Base-by-base conservation (phyloP, 2,113 vertebrate species). In the Tragelaphus strepsiceros region DNA sequence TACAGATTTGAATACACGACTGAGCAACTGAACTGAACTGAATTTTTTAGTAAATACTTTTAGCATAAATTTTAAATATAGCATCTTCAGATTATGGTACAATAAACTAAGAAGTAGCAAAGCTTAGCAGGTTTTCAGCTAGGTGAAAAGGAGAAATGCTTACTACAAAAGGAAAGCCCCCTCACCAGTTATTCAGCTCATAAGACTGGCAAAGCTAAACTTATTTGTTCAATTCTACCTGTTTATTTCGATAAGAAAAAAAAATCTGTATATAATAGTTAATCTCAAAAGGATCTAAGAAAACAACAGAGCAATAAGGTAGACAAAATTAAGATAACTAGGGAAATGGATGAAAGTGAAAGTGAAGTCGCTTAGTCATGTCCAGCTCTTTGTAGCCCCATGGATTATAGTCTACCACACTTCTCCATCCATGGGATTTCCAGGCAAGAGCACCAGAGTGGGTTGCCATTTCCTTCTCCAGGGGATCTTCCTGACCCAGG, bases 271-370 rank as follows among this genome's bases (percentile, higher is more conserved):
- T 64, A 30, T 54, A 56, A 61, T 74, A 15, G 11, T 81, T 92
- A 81, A 62, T 59, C 51, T 83, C 49, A 93, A 81, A 95, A 96
- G 22, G 19, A 83, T 81, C 56, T 54, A 53, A 53, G 61, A 88
- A 93, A 13, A 89, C 51, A 95, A 59, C 11, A 59, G 58, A 80
- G 58, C 56, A 32, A 49, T 81, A 95, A 51, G 4, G 12, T 49
- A 90, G 74, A 64, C 19, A 88, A 93, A 96, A 92, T 95, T 93
- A 92, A 84, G 35, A 17, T 84, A 90, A 93, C 54, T 81, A 56
- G 67, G 19, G 67, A 71, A 71, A 71, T 39, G 19, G n/a, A 39
- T 71, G 67, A 71, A 35, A 71, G n/a, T 71, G 9, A 71, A 71
- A 39, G 21, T 39, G 10, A 22, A 74, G 35, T 74, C 10, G 1